These are phyloP conservation scores for Loriculus beryllinus DNA, from an alignment of 2,797 vertebrate genomes.

Conservation along the genomic window DNA sequence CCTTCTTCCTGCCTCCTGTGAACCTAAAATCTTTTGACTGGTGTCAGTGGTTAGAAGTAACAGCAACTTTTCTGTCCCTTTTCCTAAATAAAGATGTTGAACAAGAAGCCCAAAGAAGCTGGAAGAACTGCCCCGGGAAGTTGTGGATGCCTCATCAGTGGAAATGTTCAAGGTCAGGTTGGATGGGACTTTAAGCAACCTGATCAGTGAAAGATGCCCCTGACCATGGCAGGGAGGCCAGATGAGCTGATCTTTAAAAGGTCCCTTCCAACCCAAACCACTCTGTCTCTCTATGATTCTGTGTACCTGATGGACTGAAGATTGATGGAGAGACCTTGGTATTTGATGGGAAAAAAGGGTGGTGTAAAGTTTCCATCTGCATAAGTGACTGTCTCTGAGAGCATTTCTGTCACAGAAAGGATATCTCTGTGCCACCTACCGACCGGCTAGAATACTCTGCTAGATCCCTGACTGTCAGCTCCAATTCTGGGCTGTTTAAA, in stretches of 20 bases:
- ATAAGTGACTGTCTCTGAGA: not conserved
- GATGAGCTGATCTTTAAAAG: not conserved
- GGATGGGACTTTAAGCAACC: not conserved
- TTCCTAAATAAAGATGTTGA: not conserved
- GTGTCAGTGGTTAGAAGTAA: not conserved
- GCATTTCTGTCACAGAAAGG: not conserved
- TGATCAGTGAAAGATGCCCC: not conserved
- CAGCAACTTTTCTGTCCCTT: not conserved
- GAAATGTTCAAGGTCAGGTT: not conserved
- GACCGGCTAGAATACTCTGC: not conserved
- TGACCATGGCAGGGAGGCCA: fast-evolving
- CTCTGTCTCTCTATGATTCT: not conserved
- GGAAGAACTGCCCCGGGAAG: not conserved
- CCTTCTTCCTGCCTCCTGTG: not conserved
- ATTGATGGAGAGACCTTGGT: not conserved
- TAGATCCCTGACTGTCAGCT: not conserved
- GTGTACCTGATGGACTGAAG: not conserved
- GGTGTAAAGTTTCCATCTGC: not conserved
- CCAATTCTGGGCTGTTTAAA: not conserved
- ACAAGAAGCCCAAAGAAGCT: not conserved
- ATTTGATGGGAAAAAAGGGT: not conserved
- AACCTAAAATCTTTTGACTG: not conserved
- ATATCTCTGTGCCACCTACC: fast-evolving
- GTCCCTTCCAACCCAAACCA: not conserved
- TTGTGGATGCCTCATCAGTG: not conserved